phyloP scores from a whole-genome alignment of 2,797 vertebrate species.

The Echiichthys vipera region DNA sequence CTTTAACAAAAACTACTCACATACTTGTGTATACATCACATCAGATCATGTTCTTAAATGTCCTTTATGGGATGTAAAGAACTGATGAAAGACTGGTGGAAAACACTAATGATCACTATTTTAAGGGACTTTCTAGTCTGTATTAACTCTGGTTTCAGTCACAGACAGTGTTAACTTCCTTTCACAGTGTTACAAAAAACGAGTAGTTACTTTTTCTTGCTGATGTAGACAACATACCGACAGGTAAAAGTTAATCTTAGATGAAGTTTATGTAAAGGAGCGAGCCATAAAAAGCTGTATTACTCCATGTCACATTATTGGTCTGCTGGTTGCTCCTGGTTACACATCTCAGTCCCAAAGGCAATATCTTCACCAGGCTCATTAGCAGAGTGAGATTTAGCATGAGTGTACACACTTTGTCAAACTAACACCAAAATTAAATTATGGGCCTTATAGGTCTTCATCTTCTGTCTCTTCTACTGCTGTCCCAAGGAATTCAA shows the following conservation, averaged over 20 bases:
- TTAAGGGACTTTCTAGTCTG: not conserved
- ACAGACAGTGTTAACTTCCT: not conserved
- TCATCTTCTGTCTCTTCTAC: slow-evolving; percentile 62
- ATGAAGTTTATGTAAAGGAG: slow-evolving; percentile 76
- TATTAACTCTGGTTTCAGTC: not conserved
- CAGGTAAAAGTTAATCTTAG: slow-evolving; percentile 83
- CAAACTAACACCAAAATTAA: slow-evolving; percentile 16
- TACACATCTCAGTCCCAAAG: slow-evolving; percentile 39
- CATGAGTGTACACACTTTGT: slow-evolving; percentile 27
- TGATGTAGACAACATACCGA: slow-evolving; percentile 67
- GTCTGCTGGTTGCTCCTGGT: slow-evolving; percentile 22
- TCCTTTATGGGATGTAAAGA: not conserved
- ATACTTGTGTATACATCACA: not conserved
- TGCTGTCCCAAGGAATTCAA: slow-evolving; percentile 63
- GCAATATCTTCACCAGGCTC: slow-evolving; percentile 6
- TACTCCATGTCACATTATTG: slow-evolving; percentile 46
- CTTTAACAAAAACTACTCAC: not conserved
- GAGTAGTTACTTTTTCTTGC: slow-evolving; percentile 62
- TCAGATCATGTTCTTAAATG: not conserved
- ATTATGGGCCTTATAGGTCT: slow-evolving; percentile 70
- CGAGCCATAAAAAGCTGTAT: slow-evolving; percentile 72
- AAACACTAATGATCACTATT: not conserved
- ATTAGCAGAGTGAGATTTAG: slow-evolving; percentile 23
- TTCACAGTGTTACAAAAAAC: slow-evolving; percentile 27
- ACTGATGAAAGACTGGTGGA: not conserved